These are phyloP conservation scores for Catharus fuscescens DNA, from an alignment of 2,113 vertebrate species.

Conservation along the genomic window DNA sequence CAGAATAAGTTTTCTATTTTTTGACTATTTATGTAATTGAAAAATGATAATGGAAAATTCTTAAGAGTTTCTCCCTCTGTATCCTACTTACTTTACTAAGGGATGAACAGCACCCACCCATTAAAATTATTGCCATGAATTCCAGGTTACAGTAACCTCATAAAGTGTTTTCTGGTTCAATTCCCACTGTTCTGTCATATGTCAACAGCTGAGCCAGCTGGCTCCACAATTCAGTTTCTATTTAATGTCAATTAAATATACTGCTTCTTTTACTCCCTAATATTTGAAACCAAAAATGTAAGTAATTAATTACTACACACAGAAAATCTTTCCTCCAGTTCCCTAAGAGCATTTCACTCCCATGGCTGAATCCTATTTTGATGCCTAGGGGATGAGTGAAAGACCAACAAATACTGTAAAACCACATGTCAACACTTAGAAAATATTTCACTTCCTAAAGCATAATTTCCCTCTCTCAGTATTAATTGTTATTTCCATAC, in stretches of 20 bases:
- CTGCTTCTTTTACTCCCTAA: not conserved
- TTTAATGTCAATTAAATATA: not conserved
- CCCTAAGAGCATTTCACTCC: not conserved
- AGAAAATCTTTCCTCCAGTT: not conserved
- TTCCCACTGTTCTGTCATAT: slow-evolving; percentile 16
- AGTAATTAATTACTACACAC: not conserved
- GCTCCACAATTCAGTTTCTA: not conserved
- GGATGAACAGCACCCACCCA: slow-evolving; percentile 19
- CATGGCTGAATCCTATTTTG: not conserved
- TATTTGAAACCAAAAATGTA: not conserved
- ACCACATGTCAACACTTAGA: not conserved
- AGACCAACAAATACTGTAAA: not conserved
- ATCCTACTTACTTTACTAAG: not conserved
- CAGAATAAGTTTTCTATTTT: not conserved
- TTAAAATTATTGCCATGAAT: slow-evolving; percentile 31
- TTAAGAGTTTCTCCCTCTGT: not conserved
- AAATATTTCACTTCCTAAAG: not conserved
- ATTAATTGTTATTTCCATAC: not conserved
- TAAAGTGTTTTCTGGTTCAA: slow-evolving; percentile 38
- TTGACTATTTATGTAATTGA: not conserved
- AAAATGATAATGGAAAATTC: slow-evolving; percentile 34
- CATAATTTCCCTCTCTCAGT: not conserved
- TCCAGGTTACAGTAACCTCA: slow-evolving; percentile 63
- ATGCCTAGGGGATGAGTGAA: not conserved
- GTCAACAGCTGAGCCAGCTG: slow-evolving; percentile 31